phyloP scores from a whole-genome alignment of 2,888 invertebrate species.

The Acanthosepion esculentum region DNA sequence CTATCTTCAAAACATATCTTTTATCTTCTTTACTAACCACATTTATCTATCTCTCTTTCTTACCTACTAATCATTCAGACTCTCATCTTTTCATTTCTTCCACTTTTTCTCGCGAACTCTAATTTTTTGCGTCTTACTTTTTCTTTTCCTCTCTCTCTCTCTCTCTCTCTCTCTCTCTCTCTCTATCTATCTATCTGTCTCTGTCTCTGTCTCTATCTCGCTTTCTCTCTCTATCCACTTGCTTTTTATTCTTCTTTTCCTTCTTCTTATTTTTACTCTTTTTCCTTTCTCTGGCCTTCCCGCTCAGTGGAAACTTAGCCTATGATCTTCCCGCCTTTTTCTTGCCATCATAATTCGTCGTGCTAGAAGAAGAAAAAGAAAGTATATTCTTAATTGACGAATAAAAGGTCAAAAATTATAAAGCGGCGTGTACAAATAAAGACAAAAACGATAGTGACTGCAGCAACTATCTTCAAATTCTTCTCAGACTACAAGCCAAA shows the following conservation, averaged over 20 bases:
- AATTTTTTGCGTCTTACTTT: not conserved
- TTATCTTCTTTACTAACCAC: not conserved
- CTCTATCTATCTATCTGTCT: rapidly evolving
- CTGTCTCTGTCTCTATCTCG: not conserved
- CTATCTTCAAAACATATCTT: not conserved
- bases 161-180: not conserved
- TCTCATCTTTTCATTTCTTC: not conserved
- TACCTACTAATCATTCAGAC: not conserved
- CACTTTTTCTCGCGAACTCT: not conserved
- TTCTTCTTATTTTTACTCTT: no score
- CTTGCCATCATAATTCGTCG: not conserved
- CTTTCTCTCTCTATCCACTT: not conserved
- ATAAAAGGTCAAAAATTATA: not conserved
- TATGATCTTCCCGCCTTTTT: not conserved
- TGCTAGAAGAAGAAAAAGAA: not conserved
- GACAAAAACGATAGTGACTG: no score
- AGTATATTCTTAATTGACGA: not conserved
- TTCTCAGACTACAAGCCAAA: no score
- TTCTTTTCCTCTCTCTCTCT: not conserved
- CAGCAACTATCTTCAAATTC: no score
- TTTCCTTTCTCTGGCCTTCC: no score
- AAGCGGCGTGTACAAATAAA: not conserved
- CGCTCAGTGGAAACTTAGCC: not conserved
- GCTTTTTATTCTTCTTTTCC: not conserved
- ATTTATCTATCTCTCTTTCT: no score